phyloP scores from a whole-genome alignment of 2,113 vertebrate species.

The Phaetusa simplex region DNA sequence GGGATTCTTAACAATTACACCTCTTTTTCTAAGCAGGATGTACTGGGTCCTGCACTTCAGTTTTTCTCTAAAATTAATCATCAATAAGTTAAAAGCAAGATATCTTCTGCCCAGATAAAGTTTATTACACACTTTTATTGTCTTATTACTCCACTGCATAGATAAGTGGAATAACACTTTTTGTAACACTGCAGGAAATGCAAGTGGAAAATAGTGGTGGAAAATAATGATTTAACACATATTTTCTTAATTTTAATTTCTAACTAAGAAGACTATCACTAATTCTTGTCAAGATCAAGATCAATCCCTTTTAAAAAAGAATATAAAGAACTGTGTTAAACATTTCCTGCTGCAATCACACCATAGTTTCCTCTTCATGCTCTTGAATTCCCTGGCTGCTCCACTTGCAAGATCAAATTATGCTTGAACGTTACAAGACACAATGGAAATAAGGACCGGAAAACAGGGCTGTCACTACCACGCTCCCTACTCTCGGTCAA shows the following conservation, averaged over 20 bases:
- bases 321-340: background rate
- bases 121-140: background rate
- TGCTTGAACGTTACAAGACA: background rate
- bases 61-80: background rate
- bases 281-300: background rate
- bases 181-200: background rate
- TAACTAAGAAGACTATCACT: background rate
- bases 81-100: background rate
- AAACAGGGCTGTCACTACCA: background rate
- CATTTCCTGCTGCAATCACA: background rate
- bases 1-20: background rate
- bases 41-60: background rate
- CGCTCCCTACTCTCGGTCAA: rapidly evolving
- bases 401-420: background rate
- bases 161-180: background rate
- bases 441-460: background rate
- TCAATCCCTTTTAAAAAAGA: background rate
- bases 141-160: background rate
- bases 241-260: background rate
- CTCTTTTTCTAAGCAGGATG: background rate
- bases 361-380: background rate
- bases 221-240: background rate
- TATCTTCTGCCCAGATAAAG: background rate
- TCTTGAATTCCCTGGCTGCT: background rate
- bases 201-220: background rate